A percentile compares a stretch with the other conserved stretches of the same genome.
phyloP scores from a whole-genome alignment of 2,797 vertebrate species.

The Chloroceryle inda region DNA sequence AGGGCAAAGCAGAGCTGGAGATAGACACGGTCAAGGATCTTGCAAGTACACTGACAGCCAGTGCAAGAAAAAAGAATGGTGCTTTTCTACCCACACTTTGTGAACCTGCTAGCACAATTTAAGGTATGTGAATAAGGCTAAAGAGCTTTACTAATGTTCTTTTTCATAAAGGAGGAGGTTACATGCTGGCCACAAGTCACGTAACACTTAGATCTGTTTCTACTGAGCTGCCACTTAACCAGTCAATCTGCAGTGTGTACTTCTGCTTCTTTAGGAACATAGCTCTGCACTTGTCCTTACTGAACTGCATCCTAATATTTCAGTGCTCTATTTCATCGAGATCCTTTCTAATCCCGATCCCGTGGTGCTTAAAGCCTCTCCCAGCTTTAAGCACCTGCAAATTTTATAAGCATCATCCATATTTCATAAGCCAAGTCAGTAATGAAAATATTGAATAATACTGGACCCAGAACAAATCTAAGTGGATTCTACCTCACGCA shows the following conservation, averaged over 20 bases:
- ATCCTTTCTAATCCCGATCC: slow-evolving; percentile 8
- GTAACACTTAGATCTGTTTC: background rate
- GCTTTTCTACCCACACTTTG: background rate
- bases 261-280: background rate
- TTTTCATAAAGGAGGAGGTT: background rate
- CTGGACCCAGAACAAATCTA: background rate
- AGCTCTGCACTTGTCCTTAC: background rate
- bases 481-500: background rate
- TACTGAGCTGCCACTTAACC: background rate
- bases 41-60: background rate
- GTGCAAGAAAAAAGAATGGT: background rate
- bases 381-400: slow-evolving; percentile 15
- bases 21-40: background rate
- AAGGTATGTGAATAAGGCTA: background rate
- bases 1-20: background rate
- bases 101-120: background rate
- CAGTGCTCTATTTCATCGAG: background rate
- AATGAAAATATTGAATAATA: slow-evolving; percentile 49
- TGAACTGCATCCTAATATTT: background rate
- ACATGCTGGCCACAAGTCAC: background rate
- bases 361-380: slow-evolving; percentile 2
- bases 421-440: slow-evolving; percentile 53
- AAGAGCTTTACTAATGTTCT: background rate
- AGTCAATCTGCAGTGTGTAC: background rate
- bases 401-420: slow-evolving; percentile 60